phyloP scores from a whole-genome alignment of 2,113 vertebrate genomes.

The Sinocyclocheilus grahami region DNA sequence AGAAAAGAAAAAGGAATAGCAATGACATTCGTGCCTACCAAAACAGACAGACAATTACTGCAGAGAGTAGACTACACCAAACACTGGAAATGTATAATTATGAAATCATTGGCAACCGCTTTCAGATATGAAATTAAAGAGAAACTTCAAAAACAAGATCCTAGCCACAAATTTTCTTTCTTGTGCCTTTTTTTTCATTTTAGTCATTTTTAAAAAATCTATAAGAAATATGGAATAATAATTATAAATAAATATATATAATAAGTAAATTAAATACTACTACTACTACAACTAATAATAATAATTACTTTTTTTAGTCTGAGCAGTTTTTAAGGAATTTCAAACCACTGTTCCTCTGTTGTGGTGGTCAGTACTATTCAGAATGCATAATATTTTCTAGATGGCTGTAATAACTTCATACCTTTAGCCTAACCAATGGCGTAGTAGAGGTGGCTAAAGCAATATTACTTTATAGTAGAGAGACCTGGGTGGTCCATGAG shows the following conservation, averaged over 20 bases:
- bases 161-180: neutral
- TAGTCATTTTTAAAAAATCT: neutral
- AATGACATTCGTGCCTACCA: conserved; percentile 73
- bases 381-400: neutral
- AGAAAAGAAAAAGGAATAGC: conserved; percentile 75
- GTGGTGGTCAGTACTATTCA: conserved; percentile 13
- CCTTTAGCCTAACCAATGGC: neutral
- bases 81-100: conserved; percentile 56
- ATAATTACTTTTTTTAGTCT: neutral
- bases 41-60: conserved; percentile 69
- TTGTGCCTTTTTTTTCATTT: neutral
- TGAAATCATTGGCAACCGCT: conserved; percentile 46
- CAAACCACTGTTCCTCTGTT: neutral
- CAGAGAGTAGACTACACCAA: conserved; percentile 54
- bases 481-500: conserved; percentile 36
- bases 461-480: conserved; percentile 22
- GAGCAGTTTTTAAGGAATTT: too few relatives aligned
- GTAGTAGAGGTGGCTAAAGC: neutral
- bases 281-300: neutral
- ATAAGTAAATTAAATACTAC: neutral
- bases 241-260: neutral
- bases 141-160: conserved; percentile 37
- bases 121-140: conserved; percentile 49
- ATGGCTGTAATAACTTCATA: conserved; percentile 9
- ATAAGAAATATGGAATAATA: neutral